Evolutionary conservation across 1,140 invertebrate species (phyloP), one percentile per base, ranked within the genome.

Genomic region (Idris sp.): DNA sequence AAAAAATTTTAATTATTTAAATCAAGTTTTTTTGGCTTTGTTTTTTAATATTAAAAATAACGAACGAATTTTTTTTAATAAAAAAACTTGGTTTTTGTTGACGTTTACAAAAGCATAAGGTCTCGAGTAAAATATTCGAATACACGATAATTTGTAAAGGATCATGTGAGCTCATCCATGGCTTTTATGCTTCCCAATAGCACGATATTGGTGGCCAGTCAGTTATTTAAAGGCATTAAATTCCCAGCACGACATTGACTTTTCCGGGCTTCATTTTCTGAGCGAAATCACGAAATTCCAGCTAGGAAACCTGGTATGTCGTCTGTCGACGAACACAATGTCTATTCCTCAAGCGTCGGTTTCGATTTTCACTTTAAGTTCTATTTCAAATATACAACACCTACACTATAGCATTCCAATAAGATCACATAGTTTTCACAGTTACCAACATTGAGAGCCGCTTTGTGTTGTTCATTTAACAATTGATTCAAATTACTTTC

Each of bases 231-330:
- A 33, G 54, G 35, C 26, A 71, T 79, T 58, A 51, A 75, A 81
- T 81, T 81, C 80, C 40, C 36, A 31, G 65, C 79, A 81, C 73
- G 79, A 59, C 51, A 61, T 59, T 35, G 65, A 76, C 71, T 79
- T 76, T 67, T 49, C 58, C 54, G 53, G 33, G 54, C 46, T 51
- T 76, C 79, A 80, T 81, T 81, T 79, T 81, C 64, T 56, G 64
- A 73, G 76, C 74, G 48, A 80, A 80, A 80, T 80, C 79, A 78
- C 74, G 74, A 77, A 77, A 68, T 71, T 75, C 71, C 62, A 22
- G 33, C 65, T 67, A 68, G 62, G 68, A 80, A 81, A 77, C 40
- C 69, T 41, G 69, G 76, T 64, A 41, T 77, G 74, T 79, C 73
- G 65, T 43, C 51, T 38, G 43, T 28, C 58, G 51, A 33, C 31